Conservation (phyloP, 2,888 invertebrate genomes). For the Eudasyphora cyanicolor region DNA sequence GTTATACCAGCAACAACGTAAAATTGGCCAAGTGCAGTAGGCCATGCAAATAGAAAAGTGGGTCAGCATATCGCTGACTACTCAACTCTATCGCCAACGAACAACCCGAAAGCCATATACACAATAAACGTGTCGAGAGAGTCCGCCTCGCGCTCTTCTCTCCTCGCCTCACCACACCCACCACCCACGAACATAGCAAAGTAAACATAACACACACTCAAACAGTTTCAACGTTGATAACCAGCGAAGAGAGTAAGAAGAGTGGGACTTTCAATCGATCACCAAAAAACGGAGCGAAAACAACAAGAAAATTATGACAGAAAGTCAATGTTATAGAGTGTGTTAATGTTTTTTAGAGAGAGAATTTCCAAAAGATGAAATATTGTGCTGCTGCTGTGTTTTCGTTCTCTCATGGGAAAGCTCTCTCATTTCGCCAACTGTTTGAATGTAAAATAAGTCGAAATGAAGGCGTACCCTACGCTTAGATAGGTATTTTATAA, state of each 20-base stretch:
- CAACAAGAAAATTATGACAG: too few species aligned
- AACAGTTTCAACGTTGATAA: neutral
- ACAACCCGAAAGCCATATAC: neutral
- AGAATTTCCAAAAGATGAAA: too few species aligned
- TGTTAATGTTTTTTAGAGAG: too few species aligned
- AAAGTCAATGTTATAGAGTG: too few species aligned
- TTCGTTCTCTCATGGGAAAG: too few species aligned
- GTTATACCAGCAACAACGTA: conserved; percentile 73
- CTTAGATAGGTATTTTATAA: too few species aligned
- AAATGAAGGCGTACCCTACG: too few species aligned
- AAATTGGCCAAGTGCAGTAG: conserved; percentile 81
- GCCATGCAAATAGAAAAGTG: conserved; percentile 79
- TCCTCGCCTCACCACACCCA: neutral
- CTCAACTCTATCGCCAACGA: neutral
- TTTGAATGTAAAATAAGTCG: too few species aligned
- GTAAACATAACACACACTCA: neutral
- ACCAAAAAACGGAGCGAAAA: too few species aligned
- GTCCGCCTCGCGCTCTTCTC: neutral
- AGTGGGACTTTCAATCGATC: too few species aligned
- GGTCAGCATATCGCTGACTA: conserved; percentile 70
- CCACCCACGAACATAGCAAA: neutral
- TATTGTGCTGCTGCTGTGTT: too few species aligned
- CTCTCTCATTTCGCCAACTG: too few species aligned
- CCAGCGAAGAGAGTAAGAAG: neutral
- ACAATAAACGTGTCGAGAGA: neutral